Evolutionary conservation across 2,888 invertebrate species (phyloP).

Genomic region (Leucania comma): DNA sequence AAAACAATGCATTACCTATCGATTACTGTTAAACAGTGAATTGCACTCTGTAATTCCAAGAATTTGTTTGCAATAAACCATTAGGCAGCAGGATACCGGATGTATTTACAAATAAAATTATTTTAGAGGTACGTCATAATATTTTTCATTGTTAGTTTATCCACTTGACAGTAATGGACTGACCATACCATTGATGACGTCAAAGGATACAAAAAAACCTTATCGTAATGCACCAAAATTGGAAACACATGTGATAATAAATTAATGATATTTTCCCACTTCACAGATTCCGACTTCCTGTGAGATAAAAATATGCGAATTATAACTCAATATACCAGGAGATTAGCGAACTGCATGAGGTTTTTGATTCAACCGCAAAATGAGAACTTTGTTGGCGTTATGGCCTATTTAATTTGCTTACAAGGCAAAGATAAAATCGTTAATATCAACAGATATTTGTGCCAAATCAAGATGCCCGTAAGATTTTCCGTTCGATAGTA

Average conservation of each 20-base stretch:
- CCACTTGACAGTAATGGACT: constrained; percentile 1
- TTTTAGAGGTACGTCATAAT: constrained; percentile 16
- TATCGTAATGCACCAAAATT: not conserved
- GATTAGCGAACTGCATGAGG: not conserved
- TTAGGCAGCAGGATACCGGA: not conserved
- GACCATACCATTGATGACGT: constrained; percentile 18
- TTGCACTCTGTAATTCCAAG: constrained; percentile 17
- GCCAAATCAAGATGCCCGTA: constrained; percentile 4
- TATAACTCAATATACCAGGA: not conserved
- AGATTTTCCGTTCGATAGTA: constrained; percentile 24
- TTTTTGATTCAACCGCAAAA: not conserved
- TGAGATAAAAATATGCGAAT: not conserved
- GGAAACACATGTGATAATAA: not conserved
- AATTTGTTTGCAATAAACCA: constrained; percentile 43
- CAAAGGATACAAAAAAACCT: not conserved
- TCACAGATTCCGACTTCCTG: not conserved
- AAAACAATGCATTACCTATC: constrained; percentile 28
- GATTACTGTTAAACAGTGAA: constrained; percentile 6
- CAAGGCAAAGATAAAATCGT: constrained; percentile 2
- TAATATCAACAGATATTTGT: not conserved
- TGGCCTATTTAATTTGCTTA: not conserved
- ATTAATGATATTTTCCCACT: not conserved
- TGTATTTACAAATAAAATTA: constrained; percentile 27
- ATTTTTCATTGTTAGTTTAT: constrained; percentile 8
- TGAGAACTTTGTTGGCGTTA: not conserved